Percentiles rank a stretch among this genome's conserved stretches.
Conservation (phyloP, 2,113 vertebrate species). For the Lampris incognitus region DNA sequence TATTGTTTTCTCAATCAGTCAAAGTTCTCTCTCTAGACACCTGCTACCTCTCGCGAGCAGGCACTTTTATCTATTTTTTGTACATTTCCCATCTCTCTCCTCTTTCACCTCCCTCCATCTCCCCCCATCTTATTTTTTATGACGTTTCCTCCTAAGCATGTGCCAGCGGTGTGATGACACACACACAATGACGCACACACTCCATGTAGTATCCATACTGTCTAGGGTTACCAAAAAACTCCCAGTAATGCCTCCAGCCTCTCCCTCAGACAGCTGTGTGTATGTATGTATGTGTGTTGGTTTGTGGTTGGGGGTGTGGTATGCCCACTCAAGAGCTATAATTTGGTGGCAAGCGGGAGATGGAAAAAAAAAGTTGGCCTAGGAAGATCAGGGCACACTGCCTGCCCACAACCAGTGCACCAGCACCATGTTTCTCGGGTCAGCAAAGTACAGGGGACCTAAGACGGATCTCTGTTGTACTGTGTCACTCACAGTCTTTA, state of each 20-base stretch:
- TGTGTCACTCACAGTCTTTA: constrained; percentile 57
- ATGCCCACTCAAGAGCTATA: constrained; percentile 63
- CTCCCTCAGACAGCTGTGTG: constrained; percentile 71
- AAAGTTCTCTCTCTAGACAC: constrained; percentile 11
- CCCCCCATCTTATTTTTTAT: constrained; percentile 22
- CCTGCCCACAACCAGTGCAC: constrained; percentile 70
- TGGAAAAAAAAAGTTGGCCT: constrained; percentile 65
- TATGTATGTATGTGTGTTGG: constrained; percentile 58
- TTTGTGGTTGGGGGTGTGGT: constrained; percentile 57
- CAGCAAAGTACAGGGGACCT: constrained; percentile 73
- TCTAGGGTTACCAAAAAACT: constrained; percentile 52
- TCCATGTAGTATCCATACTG: constrained; percentile 38
- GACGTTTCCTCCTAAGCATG: constrained; percentile 51
- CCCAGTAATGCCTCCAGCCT: constrained; percentile 53
- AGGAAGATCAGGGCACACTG: constrained; percentile 57
- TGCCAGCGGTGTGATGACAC: constrained; percentile 46
- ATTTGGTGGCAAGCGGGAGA: constrained; percentile 69
- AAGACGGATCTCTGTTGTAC: constrained; percentile 59
- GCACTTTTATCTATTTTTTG: constrained; percentile 8
- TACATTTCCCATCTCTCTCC: constrained; percentile 13
- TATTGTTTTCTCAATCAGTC: constrained; percentile 12
- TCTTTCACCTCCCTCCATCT: not conserved
- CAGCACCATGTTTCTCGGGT: constrained; percentile 72
- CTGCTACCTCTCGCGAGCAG: not conserved
- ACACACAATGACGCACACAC: constrained; percentile 54